Percentiles rank a stretch among this genome's conserved stretches.
These are phyloP conservation scores for Caranx ignobilis DNA, from an alignment of 2,113 vertebrate species.

Conservation along the genomic window DNA sequence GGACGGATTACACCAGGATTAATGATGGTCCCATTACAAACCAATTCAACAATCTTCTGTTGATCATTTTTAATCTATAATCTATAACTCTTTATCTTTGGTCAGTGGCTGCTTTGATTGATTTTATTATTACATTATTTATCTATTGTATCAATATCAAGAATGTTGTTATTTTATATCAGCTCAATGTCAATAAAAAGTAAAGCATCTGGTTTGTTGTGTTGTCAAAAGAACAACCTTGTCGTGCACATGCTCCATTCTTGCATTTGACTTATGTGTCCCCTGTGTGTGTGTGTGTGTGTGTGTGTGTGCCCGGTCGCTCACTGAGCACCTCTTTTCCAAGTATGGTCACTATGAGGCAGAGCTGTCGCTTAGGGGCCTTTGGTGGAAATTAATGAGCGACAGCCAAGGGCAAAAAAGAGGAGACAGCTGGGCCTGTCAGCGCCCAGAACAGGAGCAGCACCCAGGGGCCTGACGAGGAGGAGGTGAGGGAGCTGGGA, in stretches of 20 bases:
- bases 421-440: conserved; percentile 95
- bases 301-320: conserved; percentile 36
- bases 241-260: conserved; percentile 1
- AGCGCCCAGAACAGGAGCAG: conserved; percentile 81
- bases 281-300: conserved; percentile 53
- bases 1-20: too few species aligned
- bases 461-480: conserved; percentile 40
- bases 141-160: too few species aligned
- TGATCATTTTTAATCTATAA: too few species aligned
- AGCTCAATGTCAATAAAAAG: background rate
- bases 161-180: too few species aligned
- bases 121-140: too few species aligned
- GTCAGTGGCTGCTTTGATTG: too few species aligned
- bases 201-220: background rate
- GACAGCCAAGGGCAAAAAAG: conserved; percentile 92
- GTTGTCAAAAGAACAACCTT: background rate
- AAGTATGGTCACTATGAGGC: conserved; percentile 93
- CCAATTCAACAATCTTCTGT: too few species aligned
- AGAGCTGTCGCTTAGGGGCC: conserved; percentile 89
- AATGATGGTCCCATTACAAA: too few species aligned
- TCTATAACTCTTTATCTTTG: too few species aligned
- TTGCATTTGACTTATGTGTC: conserved; percentile 4
- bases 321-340: conserved; percentile 85
- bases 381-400: conserved; percentile 93
- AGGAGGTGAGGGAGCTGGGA: conserved; percentile 31